Conservation (phyloP, 2,888 invertebrate genomes). For the Idaea aversata region DNA sequence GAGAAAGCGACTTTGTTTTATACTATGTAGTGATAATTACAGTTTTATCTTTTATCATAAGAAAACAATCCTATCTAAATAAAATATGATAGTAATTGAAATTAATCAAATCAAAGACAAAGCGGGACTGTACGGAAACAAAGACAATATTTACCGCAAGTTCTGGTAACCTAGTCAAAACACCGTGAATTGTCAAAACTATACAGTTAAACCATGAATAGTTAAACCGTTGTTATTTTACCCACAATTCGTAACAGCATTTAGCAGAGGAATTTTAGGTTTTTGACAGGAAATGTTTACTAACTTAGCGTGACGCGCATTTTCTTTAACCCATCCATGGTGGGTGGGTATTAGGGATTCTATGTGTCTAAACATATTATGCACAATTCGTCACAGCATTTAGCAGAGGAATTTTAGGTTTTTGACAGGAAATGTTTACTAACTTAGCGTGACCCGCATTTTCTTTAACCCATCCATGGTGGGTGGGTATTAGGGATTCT, state of each 20-base stretch:
- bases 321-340: too few relatives aligned
- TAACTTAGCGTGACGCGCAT: too few relatives aligned
- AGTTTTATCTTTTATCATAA: background rate
- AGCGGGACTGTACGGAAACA: background rate
- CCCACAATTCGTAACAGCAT: background rate
- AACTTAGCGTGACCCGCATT: too few relatives aligned
- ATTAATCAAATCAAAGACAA: constrained; percentile 3
- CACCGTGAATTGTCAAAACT: background rate
- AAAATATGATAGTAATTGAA: background rate
- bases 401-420: too few relatives aligned
- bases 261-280: background rate
- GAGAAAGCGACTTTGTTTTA: too few relatives aligned
- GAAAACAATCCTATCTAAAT: background rate
- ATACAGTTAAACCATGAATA: constrained; percentile 5
- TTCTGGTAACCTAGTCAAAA: background rate
- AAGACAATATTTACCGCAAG: background rate
- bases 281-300: too few relatives aligned
- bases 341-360: too few relatives aligned
- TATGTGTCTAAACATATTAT: too few relatives aligned
- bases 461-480: too few relatives aligned
- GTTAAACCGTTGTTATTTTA: background rate
- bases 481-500: too few relatives aligned
- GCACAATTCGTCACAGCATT: background rate
- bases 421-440: too few relatives aligned
- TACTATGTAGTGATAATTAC: too few relatives aligned